phyloP scores from a whole-genome alignment of 2,113 vertebrate species.

The Progne subis region DNA sequence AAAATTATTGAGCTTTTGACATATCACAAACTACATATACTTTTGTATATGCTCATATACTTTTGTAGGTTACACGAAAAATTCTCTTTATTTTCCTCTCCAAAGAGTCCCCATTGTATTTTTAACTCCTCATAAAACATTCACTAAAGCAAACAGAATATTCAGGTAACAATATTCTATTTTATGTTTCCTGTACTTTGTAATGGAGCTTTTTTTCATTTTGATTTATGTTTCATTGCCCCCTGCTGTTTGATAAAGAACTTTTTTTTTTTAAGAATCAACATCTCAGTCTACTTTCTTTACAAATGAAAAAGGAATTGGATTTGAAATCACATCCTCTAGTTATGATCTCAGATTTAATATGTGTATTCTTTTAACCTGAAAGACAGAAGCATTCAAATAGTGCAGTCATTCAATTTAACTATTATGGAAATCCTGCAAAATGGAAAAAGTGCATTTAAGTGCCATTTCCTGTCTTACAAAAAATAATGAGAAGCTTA shows the following conservation, averaged over 20 bases:
- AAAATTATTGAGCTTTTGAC: not conserved
- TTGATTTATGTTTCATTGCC: conserved; percentile 70
- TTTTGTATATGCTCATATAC: not conserved
- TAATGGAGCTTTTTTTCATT: not conserved
- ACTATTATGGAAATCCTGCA: not conserved
- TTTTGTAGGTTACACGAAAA: conserved; percentile 20
- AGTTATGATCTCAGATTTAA: not conserved
- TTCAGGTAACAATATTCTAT: conserved; percentile 2
- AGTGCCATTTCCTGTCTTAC: not conserved
- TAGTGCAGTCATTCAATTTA: not conserved
- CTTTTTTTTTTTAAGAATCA: not conserved
- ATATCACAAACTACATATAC: not conserved
- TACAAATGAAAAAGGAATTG: not conserved
- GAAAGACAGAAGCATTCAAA: not conserved
- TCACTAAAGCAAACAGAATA: conserved; percentile 26
- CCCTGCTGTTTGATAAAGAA: conserved; percentile 54
- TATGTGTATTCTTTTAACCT: not conserved
- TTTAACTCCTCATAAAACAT: conserved; percentile 35
- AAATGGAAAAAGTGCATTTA: not conserved
- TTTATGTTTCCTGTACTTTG: conserved; percentile 19
- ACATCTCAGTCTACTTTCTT: not conserved
- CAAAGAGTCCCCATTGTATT: not conserved
- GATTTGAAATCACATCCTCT: not conserved
- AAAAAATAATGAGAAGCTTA: not conserved
- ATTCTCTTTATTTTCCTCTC: not conserved